Conservation (phyloP, 2,888 invertebrate species). For the Nemapogon koenigi region DNA sequence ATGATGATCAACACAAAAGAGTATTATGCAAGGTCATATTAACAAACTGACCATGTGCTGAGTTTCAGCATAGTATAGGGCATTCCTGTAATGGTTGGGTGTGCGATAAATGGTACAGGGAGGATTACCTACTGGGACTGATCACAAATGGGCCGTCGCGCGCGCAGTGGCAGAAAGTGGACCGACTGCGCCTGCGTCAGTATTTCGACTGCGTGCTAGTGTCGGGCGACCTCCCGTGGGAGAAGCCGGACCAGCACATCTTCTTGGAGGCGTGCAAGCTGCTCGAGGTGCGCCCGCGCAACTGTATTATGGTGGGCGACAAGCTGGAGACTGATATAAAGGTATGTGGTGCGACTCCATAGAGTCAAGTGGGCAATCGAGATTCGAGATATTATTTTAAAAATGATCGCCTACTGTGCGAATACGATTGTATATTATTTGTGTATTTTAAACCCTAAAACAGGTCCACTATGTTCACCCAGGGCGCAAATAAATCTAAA, state of each 20-base stretch:
- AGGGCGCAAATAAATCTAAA: no score
- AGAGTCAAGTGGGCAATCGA: no score
- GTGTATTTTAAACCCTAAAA: no score
- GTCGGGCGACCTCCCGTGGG: slow-evolving; percentile 85
- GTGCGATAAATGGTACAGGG: slow-evolving; percentile 61
- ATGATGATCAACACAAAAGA: no score
- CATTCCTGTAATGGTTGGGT: slow-evolving; percentile 43
- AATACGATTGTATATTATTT: no score
- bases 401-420: no score
- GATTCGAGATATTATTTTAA: no score
- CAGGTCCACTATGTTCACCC: no score
- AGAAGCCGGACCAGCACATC: slow-evolving; percentile 84
- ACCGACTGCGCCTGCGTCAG: slow-evolving; percentile 70
- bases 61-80: slow-evolving; percentile 40
- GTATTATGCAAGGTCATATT: slow-evolving; percentile 37
- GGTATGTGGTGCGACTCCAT: no score
- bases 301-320: slow-evolving; percentile 88
- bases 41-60: slow-evolving; percentile 42
- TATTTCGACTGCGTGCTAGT: slow-evolving; percentile 83
- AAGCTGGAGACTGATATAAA: slow-evolving; percentile 87
- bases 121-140: slow-evolving; percentile 78
- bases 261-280: slow-evolving; percentile 82
- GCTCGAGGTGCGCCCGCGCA: slow-evolving; percentile 74
- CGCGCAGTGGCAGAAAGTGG: slow-evolving; percentile 89
- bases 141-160: slow-evolving; percentile 88